Evolutionary conservation across 1,140 invertebrate species (phyloP).

Genomic region (Zeugodacus cucurbitae): DNA sequence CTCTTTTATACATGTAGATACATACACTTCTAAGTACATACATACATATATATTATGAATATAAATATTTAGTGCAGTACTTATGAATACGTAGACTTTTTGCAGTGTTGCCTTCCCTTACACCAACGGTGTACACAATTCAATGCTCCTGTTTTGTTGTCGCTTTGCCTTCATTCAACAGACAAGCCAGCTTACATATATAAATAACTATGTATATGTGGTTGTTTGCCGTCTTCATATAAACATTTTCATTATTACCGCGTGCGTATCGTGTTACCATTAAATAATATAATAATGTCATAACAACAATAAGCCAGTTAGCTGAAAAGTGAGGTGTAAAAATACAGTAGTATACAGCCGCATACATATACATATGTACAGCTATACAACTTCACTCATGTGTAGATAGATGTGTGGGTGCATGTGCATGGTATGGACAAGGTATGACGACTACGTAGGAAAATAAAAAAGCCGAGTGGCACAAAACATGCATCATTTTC

Average conservation of each 20-base stretch:
- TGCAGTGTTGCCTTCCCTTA: not conserved
- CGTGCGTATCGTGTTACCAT: constrained; percentile 16
- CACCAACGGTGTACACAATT: not conserved
- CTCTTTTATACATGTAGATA: too few relatives aligned
- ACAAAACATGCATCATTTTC: constrained; percentile 38
- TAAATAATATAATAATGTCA: constrained; percentile 35
- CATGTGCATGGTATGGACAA: not conserved
- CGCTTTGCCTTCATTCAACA: not conserved
- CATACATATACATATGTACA: not conserved
- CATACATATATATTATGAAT: too few relatives aligned
- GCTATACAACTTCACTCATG: not conserved
- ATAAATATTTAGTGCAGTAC: not conserved
- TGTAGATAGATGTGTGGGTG: not conserved
- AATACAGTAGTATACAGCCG: not conserved
- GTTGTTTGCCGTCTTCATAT: not conserved
- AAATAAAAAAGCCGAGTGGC: not conserved
- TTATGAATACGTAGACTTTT: not conserved
- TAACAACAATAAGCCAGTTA: not conserved
- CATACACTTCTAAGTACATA: too few relatives aligned
- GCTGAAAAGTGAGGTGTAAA: not conserved
- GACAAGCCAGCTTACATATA: not conserved
- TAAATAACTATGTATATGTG: not conserved
- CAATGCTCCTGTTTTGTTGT: not conserved
- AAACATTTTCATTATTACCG: constrained; percentile 24
- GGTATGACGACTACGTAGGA: not conserved